phyloP scores from a whole-genome alignment of 2,797 vertebrate genomes.

The Pogoniulus pusillus region DNA sequence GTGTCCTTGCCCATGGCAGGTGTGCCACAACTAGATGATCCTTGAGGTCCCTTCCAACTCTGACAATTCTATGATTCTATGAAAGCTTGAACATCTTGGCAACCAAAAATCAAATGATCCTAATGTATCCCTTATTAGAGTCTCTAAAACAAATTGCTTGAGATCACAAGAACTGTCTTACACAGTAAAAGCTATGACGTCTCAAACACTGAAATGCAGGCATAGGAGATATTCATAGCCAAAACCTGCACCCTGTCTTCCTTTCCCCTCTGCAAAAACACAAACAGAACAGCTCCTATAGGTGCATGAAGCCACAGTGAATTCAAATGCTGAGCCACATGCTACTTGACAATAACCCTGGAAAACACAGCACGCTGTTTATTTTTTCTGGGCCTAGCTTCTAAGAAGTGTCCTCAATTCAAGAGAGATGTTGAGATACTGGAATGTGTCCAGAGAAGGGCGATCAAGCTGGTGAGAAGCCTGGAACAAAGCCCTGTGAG shows the following conservation, averaged over 20 bases:
- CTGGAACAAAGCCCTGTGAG: too few species aligned
- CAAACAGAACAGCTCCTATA: not conserved
- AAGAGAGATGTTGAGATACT: too few species aligned
- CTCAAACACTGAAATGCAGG: not conserved
- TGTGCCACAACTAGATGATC: too few species aligned
- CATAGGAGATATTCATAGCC: not conserved
- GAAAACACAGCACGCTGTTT: not conserved
- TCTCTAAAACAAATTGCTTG: not conserved
- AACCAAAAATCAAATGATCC: not conserved
- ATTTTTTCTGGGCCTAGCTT: not conserved
- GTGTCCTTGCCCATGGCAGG: too few species aligned
- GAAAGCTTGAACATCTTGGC: not conserved
- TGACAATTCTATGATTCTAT: too few species aligned
- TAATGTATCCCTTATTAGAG: not conserved
- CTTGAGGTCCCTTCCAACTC: too few species aligned
- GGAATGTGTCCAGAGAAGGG: too few species aligned
- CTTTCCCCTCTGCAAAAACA: not conserved
- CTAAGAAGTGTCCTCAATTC: too few species aligned
- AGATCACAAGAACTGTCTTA: not conserved
- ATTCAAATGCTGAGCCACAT: not conserved
- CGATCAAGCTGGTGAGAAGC: too few species aligned
- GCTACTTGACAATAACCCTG: not conserved
- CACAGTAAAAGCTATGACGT: not conserved
- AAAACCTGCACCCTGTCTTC: not conserved
- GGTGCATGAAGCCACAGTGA: not conserved